Conservation (phyloP, 1,140 invertebrate genomes). For the Eurosta solidaginis region DNA sequence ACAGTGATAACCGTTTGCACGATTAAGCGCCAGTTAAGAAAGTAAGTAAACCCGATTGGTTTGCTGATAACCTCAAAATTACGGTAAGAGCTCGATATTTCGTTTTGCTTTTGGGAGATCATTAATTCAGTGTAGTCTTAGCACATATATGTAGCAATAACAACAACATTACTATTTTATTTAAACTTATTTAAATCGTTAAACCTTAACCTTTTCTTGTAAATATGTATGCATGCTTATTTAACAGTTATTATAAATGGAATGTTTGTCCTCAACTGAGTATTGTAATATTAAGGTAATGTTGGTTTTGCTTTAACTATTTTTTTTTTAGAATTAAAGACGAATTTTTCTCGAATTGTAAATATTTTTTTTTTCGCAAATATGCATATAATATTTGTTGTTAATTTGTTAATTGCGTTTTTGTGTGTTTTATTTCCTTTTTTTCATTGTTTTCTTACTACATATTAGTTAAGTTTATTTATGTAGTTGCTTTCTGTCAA, state of each 20-base stretch:
- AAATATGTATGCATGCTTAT: conserved; percentile 14
- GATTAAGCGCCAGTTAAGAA: too few species aligned
- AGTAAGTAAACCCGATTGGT: too few species aligned
- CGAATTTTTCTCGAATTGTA: too few species aligned
- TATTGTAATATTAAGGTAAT: conserved; percentile 1
- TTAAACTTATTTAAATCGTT: not conserved
- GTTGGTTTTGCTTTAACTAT: not conserved
- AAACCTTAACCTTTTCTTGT: conserved; percentile 2
- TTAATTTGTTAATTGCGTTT: too few species aligned
- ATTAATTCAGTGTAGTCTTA: not conserved
- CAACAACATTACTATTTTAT: conserved; percentile 6
- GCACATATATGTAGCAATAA: not conserved
- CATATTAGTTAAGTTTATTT: too few species aligned
- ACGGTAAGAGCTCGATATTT: too few species aligned
- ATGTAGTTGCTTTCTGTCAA: not conserved
- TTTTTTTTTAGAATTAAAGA: too few species aligned
- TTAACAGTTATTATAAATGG: conserved; percentile 14
- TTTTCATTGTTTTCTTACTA: too few species aligned
- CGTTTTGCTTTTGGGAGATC: conserved; percentile 2
- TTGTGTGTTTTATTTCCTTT: not conserved
- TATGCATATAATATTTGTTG: too few species aligned
- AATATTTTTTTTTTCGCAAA: too few species aligned
- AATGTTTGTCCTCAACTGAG: conserved; percentile 14
- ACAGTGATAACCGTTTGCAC: too few species aligned
- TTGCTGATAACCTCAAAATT: too few species aligned